Base-by-base conservation (phyloP, 2,888 invertebrate species). In the Drosophila nigricruria region DNA sequence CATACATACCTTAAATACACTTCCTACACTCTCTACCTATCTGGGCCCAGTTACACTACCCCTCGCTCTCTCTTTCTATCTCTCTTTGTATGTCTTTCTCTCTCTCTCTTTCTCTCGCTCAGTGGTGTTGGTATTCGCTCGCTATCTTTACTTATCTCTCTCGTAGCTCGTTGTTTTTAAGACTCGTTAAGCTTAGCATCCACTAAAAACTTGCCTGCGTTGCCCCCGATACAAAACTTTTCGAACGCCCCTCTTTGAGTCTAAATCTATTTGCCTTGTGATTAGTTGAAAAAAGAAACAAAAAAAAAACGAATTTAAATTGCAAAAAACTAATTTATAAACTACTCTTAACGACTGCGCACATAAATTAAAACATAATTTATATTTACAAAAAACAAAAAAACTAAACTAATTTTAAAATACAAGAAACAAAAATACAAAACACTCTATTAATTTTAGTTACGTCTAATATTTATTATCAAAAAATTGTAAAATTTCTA, bases 251-350 rank as follows among this genome's bases (percentile, higher is more conserved):
- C 67, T 69, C 71, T 73, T 54, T 52, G 52, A 66, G 57, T 52
- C 74, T 58, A 70, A 66, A 84, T 88, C 90, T 90, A 89, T 91
- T 91, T 91, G 91, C 91, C 91, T 91, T 90, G 89, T 91, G 91
- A 91, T 91, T 90, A 90, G 89, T 82, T 82, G 66, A 77, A 53
- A 38, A 12, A 45, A 40, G 14, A 50, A 38, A 59, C 14, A 47
- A 18, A 30, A 30, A 30, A 25, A 66, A 63, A 74, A 70, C 79
- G 83, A 86, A 82, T 87, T 84, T 84, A 80, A 74, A 77, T 70
- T 74, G 73, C 87, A 75, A 77, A 77, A 73, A 77, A 63, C 64
- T 84, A 74, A 77, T 76, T 80, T 79, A 76, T 78, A 74, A 74
- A 87, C 47, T 70, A 73, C 16, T 47, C 50, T 67, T 74, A 69